phyloP scores from a whole-genome alignment of 2,888 invertebrate genomes.

The Saturnia pavonia region DNA sequence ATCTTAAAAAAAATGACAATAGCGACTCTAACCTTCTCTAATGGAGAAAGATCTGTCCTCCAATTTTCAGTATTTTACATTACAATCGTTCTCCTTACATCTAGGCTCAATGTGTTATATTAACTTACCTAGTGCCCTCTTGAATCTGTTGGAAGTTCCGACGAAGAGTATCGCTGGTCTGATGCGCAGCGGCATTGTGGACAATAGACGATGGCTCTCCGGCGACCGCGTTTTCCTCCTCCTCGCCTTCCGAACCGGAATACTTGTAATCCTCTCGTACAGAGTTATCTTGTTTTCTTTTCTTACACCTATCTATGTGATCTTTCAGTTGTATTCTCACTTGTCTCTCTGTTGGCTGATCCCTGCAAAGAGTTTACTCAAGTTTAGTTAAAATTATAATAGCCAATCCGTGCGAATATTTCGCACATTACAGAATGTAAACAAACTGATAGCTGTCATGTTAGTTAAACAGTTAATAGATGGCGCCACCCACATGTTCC shows the following conservation, averaged over 20 bases:
- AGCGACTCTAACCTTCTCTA: too few relatives aligned
- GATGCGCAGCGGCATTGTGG: constrained; percentile 87
- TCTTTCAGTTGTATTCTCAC: constrained; percentile 99
- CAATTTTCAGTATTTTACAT: too few relatives aligned
- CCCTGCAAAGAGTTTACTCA: constrained; percentile 72
- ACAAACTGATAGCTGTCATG: too few relatives aligned
- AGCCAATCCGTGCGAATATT: too few relatives aligned
- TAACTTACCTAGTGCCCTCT: constrained; percentile 81
- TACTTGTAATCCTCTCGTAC: constrained; percentile 90
- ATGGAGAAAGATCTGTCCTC: too few relatives aligned
- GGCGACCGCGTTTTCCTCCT: constrained; percentile 94
- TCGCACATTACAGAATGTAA: too few relatives aligned
- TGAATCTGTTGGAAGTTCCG: constrained; percentile 99
- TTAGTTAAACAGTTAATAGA: too few relatives aligned
- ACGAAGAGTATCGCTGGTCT: constrained; percentile 96
- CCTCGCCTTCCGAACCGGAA: constrained; percentile 98
- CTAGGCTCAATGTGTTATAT: neutral
- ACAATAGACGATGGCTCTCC: constrained; percentile 98
- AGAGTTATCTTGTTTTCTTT: constrained; percentile 93
- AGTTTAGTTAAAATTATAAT: neutral
- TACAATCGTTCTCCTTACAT: too few relatives aligned
- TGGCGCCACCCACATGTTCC: too few relatives aligned
- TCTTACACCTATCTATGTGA: constrained; percentile 98
- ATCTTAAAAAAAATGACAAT: too few relatives aligned
- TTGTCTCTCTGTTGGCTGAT: constrained; percentile 99